These are phyloP conservation scores for Hippocampus zosterae DNA, from an alignment of 2,113 vertebrate genomes.

Conservation along the genomic window DNA sequence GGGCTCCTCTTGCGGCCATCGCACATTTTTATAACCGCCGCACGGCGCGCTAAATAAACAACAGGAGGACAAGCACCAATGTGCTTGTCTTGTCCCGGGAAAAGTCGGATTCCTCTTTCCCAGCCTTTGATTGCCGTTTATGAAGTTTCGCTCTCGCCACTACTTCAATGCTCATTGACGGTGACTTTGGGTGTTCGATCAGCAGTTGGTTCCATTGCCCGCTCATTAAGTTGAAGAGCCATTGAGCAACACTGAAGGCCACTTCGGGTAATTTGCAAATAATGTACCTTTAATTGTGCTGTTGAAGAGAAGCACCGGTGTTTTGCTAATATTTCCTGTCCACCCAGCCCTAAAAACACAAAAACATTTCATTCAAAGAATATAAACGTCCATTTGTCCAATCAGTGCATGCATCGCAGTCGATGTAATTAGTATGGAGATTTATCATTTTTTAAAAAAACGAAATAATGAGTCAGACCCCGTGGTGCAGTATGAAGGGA, in stretches of 20 bases:
- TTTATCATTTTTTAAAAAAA: background rate
- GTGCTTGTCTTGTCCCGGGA: slow-evolving; percentile 1
- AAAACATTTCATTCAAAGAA: background rate
- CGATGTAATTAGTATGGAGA: background rate
- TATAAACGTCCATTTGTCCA: background rate
- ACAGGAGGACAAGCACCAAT: slow-evolving; percentile 16
- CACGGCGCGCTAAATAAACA: slow-evolving; percentile 27
- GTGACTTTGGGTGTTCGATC: background rate
- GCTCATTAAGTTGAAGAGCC: background rate
- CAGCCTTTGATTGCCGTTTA: background rate
- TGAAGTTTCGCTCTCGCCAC: background rate
- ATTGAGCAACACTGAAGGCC: slow-evolving; percentile 1
- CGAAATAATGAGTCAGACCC: background rate
- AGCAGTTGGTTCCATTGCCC: background rate
- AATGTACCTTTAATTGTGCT: background rate
- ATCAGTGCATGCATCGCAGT: background rate
- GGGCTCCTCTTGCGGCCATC: slow-evolving; percentile 11
- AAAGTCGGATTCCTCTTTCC: slow-evolving; percentile 7
- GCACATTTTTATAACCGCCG: slow-evolving; percentile 9
- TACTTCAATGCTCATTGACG: background rate
- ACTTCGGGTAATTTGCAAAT: background rate
- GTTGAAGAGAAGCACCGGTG: background rate
- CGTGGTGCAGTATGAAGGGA: background rate
- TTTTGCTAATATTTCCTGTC: background rate
- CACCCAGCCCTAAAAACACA: background rate